Base-by-base conservation (phyloP, 2,888 invertebrate species). In the Tetranychus truncatus region DNA sequence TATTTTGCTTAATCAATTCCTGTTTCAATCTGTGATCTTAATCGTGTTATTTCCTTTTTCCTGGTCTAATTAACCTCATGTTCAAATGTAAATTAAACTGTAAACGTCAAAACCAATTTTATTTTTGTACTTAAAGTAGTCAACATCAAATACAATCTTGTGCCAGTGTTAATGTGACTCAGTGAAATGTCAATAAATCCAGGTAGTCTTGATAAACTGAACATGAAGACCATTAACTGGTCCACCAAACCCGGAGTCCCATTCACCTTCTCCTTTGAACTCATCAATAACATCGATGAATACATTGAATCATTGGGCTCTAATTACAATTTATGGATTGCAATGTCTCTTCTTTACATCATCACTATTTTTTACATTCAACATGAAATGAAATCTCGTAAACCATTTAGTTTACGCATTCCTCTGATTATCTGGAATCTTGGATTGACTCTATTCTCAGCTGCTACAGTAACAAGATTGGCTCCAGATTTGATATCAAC, bases 381-480 rank as follows among this genome's bases (percentile, higher is more conserved):
- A 24, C 18, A 21, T 11, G n/a, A n/a, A 24, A 69, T 69, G 69
- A 69, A 69, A 69, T 24, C 69, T 69, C 69, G 69, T 69, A 20
- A n/a, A 69, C 21, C 69, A 69, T 69, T 20, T 1, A 11, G 20
- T 24, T 11, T 69, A 24, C 69, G 69, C 11, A 20, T 69, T 7
- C 69, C 69, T 5, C 20, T 69, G 8, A 24, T 24, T 6, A 11
- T 21, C 7, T 69, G 69, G 69, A 69, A 69, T 69, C 20, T 69
- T 69, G 69, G 69, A 9, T 21, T 69, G 20, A 24, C 69, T 11
- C 11, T 69, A 20, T 69, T 69, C 20, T 69, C 69, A 20, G n/a
- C 20, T 20, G 21, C 34, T 6, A 24, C 34, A 5, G 34, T 24
- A 18, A 5, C 20, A 20, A 18, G 69, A 5, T 4, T 69, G 11